A percentile compares a stretch with the other conserved stretches of the same genome.
Evolutionary conservation across 2,888 invertebrate species (phyloP).

Genomic region (Parthenolecanium corni): DNA sequence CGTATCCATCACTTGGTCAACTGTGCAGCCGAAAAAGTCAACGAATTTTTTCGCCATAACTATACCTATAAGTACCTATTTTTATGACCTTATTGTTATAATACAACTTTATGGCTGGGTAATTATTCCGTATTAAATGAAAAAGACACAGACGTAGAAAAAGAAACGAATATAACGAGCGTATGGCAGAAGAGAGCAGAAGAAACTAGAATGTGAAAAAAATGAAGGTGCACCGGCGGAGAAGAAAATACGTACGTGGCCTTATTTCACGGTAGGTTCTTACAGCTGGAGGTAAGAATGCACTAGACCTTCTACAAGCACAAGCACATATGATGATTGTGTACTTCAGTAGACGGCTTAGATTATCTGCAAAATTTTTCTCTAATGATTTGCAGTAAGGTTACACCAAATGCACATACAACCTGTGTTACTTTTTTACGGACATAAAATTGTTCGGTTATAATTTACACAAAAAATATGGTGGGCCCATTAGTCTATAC

Average conservation of each 20-base stretch:
- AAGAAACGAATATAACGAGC: too few relatives aligned
- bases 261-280: neutral
- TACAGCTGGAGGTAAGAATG: neutral
- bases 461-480: too few relatives aligned
- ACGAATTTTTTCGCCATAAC: neutral
- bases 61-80: neutral
- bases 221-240: neutral
- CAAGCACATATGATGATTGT: conserved; percentile 5
- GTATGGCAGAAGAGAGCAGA: neutral
- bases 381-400: neutral
- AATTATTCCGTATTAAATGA: neutral
- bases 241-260: neutral
- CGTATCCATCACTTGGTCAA: too few relatives aligned
- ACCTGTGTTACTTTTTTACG: neutral
- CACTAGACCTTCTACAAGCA: conserved; percentile 6
- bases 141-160: too few relatives aligned
- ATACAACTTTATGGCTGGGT: neutral
- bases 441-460: neutral
- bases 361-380: neutral
- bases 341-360: neutral
- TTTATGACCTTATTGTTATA: conserved; percentile 1
- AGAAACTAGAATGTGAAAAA: neutral
- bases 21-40: neutral
- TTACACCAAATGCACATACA: neutral
- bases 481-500: too few relatives aligned